phyloP scores from a whole-genome alignment of 2,113 vertebrate genomes.

The Beaufortia kweichowensis region DNA sequence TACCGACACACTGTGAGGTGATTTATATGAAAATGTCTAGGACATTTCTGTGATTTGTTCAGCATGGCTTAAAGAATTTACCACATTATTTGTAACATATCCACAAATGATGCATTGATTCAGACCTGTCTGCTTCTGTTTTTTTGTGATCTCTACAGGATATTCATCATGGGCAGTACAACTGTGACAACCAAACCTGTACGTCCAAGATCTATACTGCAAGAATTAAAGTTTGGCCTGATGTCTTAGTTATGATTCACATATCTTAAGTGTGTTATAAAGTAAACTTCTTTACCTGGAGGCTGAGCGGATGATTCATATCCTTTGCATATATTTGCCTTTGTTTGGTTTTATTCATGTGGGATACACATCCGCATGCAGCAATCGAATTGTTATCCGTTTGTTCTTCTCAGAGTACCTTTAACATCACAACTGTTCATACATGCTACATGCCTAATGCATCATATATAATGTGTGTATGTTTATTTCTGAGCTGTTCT shows the following conservation, averaged over 20 bases:
- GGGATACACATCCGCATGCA: neutral
- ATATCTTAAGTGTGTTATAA: neutral
- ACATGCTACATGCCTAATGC: neutral
- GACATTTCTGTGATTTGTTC: neutral
- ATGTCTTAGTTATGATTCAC: conserved; percentile 14
- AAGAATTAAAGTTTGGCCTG: conserved; percentile 17
- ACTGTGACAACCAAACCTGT: conserved; percentile 65
- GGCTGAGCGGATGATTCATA: conserved; percentile 25
- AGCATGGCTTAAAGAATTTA: neutral
- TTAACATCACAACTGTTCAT: neutral
- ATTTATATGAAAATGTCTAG: neutral
- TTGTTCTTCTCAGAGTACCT: neutral
- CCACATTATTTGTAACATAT: neutral
- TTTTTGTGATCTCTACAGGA: conserved; percentile 31
- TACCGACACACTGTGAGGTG: neutral
- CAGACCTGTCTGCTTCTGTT: neutral
- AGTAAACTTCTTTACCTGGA: conserved; percentile 1
- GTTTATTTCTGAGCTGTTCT: neutral
- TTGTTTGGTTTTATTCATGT: conserved; percentile 25
- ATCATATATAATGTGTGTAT: too few species aligned
- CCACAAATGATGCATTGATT: conserved; percentile 2
- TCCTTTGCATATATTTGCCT: conserved; percentile 4
- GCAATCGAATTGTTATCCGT: neutral
- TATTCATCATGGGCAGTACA: conserved; percentile 72
- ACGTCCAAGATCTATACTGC: neutral